Conservation (phyloP, 2,113 vertebrate genomes). For the Zapus hudsonius region DNA sequence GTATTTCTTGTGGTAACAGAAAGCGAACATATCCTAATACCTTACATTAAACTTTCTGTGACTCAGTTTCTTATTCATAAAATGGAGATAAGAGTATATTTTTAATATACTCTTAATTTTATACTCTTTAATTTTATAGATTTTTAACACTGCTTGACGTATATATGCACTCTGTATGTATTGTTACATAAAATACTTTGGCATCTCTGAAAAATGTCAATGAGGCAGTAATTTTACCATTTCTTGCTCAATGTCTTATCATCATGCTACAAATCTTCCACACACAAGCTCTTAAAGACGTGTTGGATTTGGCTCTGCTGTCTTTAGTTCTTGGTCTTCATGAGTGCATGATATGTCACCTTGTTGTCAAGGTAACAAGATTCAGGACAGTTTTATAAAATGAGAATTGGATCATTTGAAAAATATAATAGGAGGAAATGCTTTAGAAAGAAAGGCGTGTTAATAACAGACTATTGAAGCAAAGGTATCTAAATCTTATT, state of each 20-base stretch:
- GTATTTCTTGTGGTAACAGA: background rate
- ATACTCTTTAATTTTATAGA: conserved; percentile 48
- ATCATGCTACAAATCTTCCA: background rate
- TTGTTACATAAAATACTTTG: conserved; percentile 47
- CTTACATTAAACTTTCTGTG: conserved; percentile 5
- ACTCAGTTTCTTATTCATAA: conserved; percentile 44
- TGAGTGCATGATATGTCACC: background rate
- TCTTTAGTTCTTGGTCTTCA: background rate
- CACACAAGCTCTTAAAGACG: conserved; percentile 21
- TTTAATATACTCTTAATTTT: conserved; percentile 19
- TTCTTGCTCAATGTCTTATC: background rate
- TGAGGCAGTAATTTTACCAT: background rate
- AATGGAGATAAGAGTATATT: conserved; percentile 2
- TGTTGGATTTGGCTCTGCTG: background rate
- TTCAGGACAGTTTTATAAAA: conserved; percentile 59
- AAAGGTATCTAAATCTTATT: conserved; percentile 48
- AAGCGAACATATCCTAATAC: background rate
- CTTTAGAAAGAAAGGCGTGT: conserved; percentile 52
- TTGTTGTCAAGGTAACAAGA: conserved; percentile 65
- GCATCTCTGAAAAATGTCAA: background rate
- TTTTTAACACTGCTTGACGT: background rate
- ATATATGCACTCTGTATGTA: background rate
- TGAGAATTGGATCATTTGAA: conserved; percentile 54
- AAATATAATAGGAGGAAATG: conserved; percentile 49
- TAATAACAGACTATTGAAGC: conserved; percentile 49